These are phyloP conservation scores for Chalcis sispes DNA, from an alignment of 2,888 invertebrate genomes.

Conservation along the genomic window DNA sequence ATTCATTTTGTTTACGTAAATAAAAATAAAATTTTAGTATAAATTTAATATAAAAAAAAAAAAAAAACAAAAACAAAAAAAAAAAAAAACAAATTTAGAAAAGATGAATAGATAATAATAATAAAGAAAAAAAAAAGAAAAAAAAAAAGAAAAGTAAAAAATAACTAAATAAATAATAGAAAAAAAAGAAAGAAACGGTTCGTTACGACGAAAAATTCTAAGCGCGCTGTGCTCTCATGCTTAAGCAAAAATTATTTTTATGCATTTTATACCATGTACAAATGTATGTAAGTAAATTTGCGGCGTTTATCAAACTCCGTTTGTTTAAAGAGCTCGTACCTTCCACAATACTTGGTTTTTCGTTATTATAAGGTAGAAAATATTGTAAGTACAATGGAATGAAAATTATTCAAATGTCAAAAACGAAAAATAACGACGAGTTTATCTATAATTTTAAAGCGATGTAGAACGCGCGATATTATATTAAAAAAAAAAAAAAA, in stretches of 20 bases:
- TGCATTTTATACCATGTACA: constrained; percentile 58
- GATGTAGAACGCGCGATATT: constrained; percentile 38
- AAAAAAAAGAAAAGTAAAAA: constrained; percentile 24
- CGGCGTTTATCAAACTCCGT: constrained; percentile 30
- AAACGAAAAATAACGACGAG: constrained; percentile 15
- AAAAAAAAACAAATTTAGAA: too few relatives aligned
- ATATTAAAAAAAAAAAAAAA: not conserved
- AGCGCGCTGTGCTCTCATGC: constrained; percentile 52
- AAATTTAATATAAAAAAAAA: too few relatives aligned
- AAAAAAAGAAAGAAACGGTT: constrained; percentile 3
- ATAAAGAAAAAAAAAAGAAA: not conserved
- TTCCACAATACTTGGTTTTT: constrained; percentile 36
- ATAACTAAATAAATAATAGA: constrained; percentile 11
- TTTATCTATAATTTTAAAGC: constrained; percentile 44
- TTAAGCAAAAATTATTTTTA: constrained; percentile 57
- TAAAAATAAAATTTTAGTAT: not conserved
- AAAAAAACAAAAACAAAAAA: too few relatives aligned
- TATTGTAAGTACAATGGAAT: constrained; percentile 37
- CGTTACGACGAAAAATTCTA: constrained; percentile 21
- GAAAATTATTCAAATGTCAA: constrained; percentile 12
- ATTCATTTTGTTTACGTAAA: constrained; percentile 1
- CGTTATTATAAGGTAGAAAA: constrained; percentile 40
- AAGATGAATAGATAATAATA: not conserved
- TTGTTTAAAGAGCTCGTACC: constrained; percentile 38
- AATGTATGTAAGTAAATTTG: constrained; percentile 58